Conservation (phyloP, 2,888 invertebrate genomes). For the Philhelius pedissequus region DNA sequence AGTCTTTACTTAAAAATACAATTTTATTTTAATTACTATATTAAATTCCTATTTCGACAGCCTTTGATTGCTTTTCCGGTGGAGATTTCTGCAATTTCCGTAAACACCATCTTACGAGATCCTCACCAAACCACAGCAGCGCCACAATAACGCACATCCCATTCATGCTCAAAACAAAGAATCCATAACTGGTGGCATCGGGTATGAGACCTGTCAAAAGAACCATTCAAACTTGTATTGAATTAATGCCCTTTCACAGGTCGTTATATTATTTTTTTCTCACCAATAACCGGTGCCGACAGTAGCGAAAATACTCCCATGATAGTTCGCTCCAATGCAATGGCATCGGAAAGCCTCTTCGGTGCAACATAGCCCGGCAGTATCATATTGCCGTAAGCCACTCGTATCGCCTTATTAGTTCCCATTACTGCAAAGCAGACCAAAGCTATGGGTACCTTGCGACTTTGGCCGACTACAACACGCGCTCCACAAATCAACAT, state of each 20-base stretch:
- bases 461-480: constrained; percentile 80
- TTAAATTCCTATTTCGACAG: background rate
- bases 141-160: constrained; percentile 6
- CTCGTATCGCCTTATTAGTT: constrained; percentile 83
- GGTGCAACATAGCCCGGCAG: constrained; percentile 84
- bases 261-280: background rate
- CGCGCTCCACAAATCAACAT: constrained; percentile 82
- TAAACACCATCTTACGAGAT: background rate
- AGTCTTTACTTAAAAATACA: background rate
- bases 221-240: background rate
- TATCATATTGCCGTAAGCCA: constrained; percentile 84
- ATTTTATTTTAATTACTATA: background rate
- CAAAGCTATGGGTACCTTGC: constrained; percentile 80
- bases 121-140: background rate
- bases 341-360: constrained; percentile 83
- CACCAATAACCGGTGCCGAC: background rate
- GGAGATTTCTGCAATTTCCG: background rate
- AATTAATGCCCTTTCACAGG: background rate
- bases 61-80: background rate
- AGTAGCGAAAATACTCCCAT: constrained; percentile 82
- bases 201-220: constrained; percentile 72
- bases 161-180: constrained; percentile 14
- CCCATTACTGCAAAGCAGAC: constrained; percentile 82
- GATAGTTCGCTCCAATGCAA: constrained; percentile 82
- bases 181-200: constrained; percentile 72